Evolutionary conservation across 2,888 invertebrate species (phyloP).

Genomic region (Epistrophella euchroma): DNA sequence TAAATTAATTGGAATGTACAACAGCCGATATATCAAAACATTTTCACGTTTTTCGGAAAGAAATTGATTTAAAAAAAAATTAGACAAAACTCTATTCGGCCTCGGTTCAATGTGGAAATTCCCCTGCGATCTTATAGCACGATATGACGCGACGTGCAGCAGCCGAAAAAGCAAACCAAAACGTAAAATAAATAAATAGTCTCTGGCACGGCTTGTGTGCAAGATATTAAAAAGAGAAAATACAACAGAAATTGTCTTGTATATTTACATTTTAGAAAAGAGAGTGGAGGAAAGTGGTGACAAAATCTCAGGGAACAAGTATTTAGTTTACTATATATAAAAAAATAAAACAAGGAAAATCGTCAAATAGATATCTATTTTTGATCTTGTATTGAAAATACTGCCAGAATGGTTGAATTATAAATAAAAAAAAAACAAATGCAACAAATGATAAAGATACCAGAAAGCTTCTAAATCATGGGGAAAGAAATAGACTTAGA

Average conservation of each 20-base stretch:
- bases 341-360: conserved; percentile 34
- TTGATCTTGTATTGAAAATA: conserved; percentile 15
- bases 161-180: conserved; percentile 69
- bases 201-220: conserved; percentile 54
- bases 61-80: conserved; percentile 18
- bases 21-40: conserved; percentile 38
- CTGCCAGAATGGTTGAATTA: conserved; percentile 45
- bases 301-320: conserved; percentile 69
- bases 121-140: conserved; percentile 55
- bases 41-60: conserved; percentile 54
- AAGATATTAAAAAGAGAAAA: conserved; percentile 59
- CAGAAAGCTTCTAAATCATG: too few species aligned
- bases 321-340: conserved; percentile 40
- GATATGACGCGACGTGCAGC: conserved; percentile 64
- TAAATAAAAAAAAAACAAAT: neutral
- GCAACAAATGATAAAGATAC: neutral
- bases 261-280: conserved; percentile 69
- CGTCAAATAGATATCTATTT: conserved; percentile 58
- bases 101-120: conserved; percentile 59
- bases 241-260: conserved; percentile 56
- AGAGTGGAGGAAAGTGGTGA: conserved; percentile 73
- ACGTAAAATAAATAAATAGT: conserved; percentile 75
- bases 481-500: neutral
- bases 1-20: conserved; percentile 59
- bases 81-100: conserved; percentile 27